These are phyloP conservation scores for Petrosia ficiformis DNA, from an alignment of 37 sponge, comb jelly and placozoan genomes.

Conservation along the genomic window DNA sequence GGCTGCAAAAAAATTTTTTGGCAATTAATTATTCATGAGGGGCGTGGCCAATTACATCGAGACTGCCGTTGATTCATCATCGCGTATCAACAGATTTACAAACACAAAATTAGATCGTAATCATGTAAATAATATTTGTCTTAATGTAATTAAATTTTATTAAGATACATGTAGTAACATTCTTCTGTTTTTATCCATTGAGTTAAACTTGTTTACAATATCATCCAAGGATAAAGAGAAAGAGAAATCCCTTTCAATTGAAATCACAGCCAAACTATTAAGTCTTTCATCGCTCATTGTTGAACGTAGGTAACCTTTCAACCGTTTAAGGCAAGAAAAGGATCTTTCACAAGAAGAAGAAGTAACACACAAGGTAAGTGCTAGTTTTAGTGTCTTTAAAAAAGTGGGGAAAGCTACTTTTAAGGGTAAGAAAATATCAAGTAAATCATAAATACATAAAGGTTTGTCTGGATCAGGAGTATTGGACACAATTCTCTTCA, in stretches of 20 bases:
- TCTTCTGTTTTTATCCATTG: background rate
- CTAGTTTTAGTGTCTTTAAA: background rate
- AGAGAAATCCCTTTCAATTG: background rate
- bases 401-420: background rate
- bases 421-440: background rate
- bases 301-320: background rate
- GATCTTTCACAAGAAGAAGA: background rate
- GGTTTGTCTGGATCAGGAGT: background rate
- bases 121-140: no score
- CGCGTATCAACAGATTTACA: no score
- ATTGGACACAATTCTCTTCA: background rate
- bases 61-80: no score
- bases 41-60: no score
- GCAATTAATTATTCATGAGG: no score
- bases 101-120: no score
- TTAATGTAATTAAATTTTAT: no score
- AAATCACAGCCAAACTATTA: background rate
- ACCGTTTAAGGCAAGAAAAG: background rate
- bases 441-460: background rate
- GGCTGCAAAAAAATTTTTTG: no score
- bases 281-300: background rate
- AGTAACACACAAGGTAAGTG: background rate
- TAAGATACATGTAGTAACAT: no score
- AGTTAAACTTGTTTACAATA: background rate
- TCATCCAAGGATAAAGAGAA: background rate